Conservation (phyloP, 2,113 vertebrate species). For the Hippoglossus stenolepis region DNA sequence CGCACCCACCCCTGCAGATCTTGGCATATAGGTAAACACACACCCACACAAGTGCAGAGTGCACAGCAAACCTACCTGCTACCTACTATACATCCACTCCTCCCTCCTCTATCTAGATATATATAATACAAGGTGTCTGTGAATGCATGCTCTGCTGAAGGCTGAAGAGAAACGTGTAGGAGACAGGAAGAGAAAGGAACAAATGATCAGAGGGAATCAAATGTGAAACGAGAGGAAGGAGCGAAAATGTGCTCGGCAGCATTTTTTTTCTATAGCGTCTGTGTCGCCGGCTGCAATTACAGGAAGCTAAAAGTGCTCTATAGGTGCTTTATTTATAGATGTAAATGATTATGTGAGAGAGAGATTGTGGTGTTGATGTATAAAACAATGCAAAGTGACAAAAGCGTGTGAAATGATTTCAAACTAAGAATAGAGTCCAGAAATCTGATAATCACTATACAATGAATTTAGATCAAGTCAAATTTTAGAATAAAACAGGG, state of each 20-base stretch:
- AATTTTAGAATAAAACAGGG: background rate
- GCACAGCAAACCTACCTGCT: constrained; percentile 49
- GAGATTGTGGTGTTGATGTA: background rate
- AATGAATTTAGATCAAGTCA: no score
- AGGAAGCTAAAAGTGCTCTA: constrained; percentile 44
- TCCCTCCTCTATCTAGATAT: constrained; percentile 1
- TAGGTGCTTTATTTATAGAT: constrained; percentile 32
- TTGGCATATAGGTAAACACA: constrained; percentile 63
- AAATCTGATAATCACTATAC: background rate
- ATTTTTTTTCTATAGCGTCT: background rate
- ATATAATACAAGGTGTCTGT: constrained; percentile 63
- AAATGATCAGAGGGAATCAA: constrained; percentile 43
- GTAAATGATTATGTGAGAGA: constrained; percentile 14
- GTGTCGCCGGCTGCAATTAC: constrained; percentile 14
- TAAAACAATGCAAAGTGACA: background rate
- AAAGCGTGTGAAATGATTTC: constrained; percentile 26
- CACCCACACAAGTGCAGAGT: constrained; percentile 54
- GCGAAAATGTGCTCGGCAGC: constrained; percentile 39
- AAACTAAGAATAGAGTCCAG: constrained; percentile 23
- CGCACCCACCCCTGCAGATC: constrained; percentile 42
- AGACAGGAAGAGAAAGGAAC: constrained; percentile 39
- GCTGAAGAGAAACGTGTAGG: constrained; percentile 55
- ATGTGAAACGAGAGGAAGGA: constrained; percentile 49
- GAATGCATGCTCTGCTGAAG: constrained; percentile 32
- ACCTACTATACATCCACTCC: constrained; percentile 60